Base-by-base conservation (phyloP, 2,113 vertebrate genomes). In the Gymnarchus niloticus region DNA sequence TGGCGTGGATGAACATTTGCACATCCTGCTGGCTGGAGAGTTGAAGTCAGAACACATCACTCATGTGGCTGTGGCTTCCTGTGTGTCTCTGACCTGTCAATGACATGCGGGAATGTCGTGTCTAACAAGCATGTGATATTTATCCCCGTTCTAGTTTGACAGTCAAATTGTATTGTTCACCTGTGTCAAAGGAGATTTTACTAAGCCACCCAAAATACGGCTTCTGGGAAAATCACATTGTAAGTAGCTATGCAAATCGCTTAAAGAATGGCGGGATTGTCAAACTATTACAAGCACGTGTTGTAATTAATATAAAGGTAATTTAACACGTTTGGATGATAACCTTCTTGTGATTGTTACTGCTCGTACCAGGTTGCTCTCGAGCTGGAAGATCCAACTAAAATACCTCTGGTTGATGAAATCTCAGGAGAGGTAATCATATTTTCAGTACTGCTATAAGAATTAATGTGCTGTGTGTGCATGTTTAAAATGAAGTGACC, bases 321-420 rank as follows among this genome's bases (percentile, higher is more conserved):
- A 2, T 81, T 82, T 33, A 0, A 7, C 0, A 25, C 6, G 33
- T 19, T 21, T 7, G n/a, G n/a, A 82, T 56, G 14, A 25, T 33
- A 5, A 25, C 7, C 37, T 4, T 25, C 37, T 48, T 17, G 23
- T 82, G 28, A 23, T 19, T 82, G 37, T 5, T 54, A 28, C 6
- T 6, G 0, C 46, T 56, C 33, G 77, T 0, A 85, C 65, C 56
- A 99, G 98, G 91, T 95, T 90, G 92, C 97, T 6, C 80, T 99
- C 83, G 98, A 99, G 93, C 90, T 99, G 83, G 98, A 99, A 88
- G 97, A 96, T 85, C 98, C 98, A 14, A 98, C 96, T 82, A 97
- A 97, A 89, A 96, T 99, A 88, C 93, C 95, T 61, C 93, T 99
- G 83, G 92, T 95, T 19, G 96, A 99, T 85, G 98, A 99, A 92